These are phyloP conservation scores for Rhea pennata DNA, from an alignment of 2,113 vertebrate species.

Conservation along the genomic window DNA sequence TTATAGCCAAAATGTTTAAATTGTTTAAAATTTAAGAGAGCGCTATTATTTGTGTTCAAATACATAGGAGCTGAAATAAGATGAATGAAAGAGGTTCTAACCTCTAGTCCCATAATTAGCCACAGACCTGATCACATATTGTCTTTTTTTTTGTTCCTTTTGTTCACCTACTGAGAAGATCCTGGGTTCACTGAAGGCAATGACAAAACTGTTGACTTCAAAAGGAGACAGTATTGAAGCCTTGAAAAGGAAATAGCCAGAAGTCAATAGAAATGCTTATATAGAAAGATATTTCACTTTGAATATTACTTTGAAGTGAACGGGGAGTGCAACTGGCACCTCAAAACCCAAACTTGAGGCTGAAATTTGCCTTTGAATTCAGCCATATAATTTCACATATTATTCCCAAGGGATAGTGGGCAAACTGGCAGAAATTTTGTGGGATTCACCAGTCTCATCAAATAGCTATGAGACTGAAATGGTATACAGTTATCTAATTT, in stretches of 20 bases:
- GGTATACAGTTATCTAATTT: background rate
- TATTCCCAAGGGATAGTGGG: background rate
- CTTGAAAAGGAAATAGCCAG: background rate
- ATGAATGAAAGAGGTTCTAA: background rate
- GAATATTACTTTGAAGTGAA: background rate
- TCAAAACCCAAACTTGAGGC: background rate
- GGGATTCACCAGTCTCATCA: background rate
- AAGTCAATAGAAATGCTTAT: background rate
- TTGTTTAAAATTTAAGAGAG: background rate
- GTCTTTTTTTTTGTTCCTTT: background rate
- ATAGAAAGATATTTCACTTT: background rate
- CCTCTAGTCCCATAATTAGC: background rate
- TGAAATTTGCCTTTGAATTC: background rate
- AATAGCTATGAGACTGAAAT: background rate
- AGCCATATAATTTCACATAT: background rate
- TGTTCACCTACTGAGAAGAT: background rate
- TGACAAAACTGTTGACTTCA: background rate
- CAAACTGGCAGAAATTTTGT: background rate
- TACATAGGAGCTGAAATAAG: background rate
- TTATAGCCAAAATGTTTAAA: background rate
- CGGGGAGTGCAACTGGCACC: background rate
- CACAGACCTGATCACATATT: background rate
- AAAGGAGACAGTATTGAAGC: background rate
- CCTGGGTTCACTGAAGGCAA: background rate
- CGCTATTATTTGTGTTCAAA: fast-evolving